Base-by-base conservation (phyloP, 2,113 vertebrate species). In the Cinclus cinclus region DNA sequence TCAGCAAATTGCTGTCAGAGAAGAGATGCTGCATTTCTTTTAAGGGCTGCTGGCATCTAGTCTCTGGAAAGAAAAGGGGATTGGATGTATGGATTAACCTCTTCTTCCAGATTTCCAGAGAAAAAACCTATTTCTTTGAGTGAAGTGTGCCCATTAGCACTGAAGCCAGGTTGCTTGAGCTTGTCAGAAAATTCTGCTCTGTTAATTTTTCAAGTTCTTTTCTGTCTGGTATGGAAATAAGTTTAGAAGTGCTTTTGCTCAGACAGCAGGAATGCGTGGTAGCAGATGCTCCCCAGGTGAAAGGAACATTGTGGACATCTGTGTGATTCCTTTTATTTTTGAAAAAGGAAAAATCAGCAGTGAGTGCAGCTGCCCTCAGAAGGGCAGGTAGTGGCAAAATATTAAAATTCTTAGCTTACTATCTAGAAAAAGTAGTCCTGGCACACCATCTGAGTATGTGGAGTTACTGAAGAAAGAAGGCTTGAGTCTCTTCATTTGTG, bases 271-370 rank as follows among this genome's bases (percentile, higher is more conserved):
- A 65, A 30, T 6, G 31, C 18, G n/a, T 46, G 55, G 27, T 62
- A 83, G 71, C 59, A 86, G 75, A 68, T 88, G 82, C 70, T 88
- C 49, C 67, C 70, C 62, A 80, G 92, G 82, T 92, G 85, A 76
- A 90, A 70, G 42, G 79, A 95, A 63, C 63, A 50, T 49, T 74
- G 53, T 67, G 71, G 37, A 65, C 83, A 30, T 50, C 79, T 77
- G 41, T 69, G 35, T 37, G 80, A 55, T 83, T 86, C 50, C 65
- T 89, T 94, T 78, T 74, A 49, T 90, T 85, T 89, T 83, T 75
- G 41, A 69, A 88, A 94, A 83, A 80, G 37, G 41, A 69, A 71
- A 37, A 73, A 41, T 85, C 88, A 88, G 88, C 85, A 88, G 59
- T 37, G 68, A 69, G 27, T 5, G 18, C 79, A 80, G 83, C 63